phyloP scores from a whole-genome alignment of 2,113 vertebrate genomes.

The Salvelinus sp. region DNA sequence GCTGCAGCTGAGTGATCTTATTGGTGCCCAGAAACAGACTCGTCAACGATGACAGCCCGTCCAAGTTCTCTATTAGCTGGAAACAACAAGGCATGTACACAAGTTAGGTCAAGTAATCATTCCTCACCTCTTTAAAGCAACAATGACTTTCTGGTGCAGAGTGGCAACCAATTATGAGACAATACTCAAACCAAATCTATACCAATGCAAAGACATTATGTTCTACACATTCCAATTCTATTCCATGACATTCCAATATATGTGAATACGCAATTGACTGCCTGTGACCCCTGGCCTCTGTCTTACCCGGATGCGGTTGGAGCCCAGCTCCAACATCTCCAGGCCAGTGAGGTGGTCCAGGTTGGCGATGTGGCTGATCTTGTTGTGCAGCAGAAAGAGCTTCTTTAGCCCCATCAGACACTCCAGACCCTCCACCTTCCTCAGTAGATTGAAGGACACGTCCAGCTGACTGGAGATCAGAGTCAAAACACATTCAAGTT shows the following conservation, averaged over 20 bases:
- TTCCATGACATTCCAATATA: no score
- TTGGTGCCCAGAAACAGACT: conserved; percentile 97
- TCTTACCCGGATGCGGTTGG: conserved; percentile 94
- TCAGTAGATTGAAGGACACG: conserved; percentile 91
- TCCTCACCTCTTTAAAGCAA: no score
- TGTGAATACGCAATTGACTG: no score
- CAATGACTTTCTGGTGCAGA: no score
- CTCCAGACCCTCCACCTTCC: conserved; percentile 90
- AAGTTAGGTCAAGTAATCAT: neutral
- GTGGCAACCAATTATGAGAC: no score
- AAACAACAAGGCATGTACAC: conserved; percentile 15
- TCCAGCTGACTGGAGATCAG: conserved; percentile 83
- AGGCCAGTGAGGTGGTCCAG: conserved; percentile 80
- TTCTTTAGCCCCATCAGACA: conserved; percentile 84
- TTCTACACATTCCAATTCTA: no score
- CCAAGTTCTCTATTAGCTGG: conserved; percentile 93
- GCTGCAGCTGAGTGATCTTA: conserved; percentile 95
- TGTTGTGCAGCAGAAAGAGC: conserved; percentile 97
- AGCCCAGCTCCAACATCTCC: conserved; percentile 94
- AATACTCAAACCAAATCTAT: no score
- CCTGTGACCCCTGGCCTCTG: neutral
- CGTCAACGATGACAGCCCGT: conserved; percentile 82
- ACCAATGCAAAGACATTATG: no score
- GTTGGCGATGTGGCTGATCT: conserved; percentile 88
- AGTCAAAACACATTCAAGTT: no score